These are phyloP conservation scores for Ciconia nigra DNA, from an alignment of 2,797 vertebrate species.

Conservation along the genomic window DNA sequence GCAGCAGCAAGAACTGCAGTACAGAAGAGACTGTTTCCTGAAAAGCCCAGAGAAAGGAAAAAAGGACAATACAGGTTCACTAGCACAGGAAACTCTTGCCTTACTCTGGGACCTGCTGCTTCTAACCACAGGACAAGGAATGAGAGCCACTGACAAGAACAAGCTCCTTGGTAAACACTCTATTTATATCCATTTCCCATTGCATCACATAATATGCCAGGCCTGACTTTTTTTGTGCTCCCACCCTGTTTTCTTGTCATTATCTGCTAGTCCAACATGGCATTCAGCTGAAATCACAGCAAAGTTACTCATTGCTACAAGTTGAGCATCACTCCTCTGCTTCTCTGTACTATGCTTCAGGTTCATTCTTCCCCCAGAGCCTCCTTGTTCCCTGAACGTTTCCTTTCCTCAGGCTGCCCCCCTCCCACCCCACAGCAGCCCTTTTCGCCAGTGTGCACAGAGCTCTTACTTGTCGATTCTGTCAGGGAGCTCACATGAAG, in stretches of 20 bases:
- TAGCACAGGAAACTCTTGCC: slow-evolving; percentile 14
- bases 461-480: slow-evolving; percentile 5
- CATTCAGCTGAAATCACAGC: background rate
- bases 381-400: background rate
- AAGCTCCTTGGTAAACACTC: background rate
- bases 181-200: background rate
- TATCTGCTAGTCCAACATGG: background rate
- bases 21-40: background rate
- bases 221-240: background rate
- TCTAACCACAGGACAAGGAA: background rate
- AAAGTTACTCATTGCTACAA: background rate
- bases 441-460: background rate
- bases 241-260: background rate
- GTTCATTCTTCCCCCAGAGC: background rate
- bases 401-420: background rate
- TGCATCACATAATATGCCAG: background rate
- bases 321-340: background rate
- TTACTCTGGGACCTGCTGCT: background rate
- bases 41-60: background rate
- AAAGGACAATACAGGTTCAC: background rate
- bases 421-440: background rate
- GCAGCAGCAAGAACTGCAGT: background rate
- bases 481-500: background rate
- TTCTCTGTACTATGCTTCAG: background rate
- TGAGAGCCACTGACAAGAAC: background rate